Percentiles rank a stretch among this genome's conserved stretches.
These are phyloP conservation scores for Agrochola lychnidis DNA, from an alignment of 2,888 invertebrate species.

Conservation along the genomic window DNA sequence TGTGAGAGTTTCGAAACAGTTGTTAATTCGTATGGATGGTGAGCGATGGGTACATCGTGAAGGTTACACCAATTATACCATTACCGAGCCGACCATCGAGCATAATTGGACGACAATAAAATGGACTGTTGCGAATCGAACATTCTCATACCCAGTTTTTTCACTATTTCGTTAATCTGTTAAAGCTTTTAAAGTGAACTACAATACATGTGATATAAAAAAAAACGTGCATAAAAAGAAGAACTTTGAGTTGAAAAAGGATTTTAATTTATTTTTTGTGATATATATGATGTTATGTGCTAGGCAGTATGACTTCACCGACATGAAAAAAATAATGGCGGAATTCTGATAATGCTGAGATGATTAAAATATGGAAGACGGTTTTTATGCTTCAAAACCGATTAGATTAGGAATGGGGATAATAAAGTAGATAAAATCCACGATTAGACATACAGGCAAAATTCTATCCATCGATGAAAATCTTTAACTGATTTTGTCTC, in stretches of 20 bases:
- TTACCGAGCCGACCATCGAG: constrained; percentile 39
- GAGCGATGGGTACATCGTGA: constrained; percentile 44
- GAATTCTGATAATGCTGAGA: constrained; percentile 13
- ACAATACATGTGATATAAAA: constrained; percentile 29
- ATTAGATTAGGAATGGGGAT: not conserved
- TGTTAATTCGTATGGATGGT: constrained; percentile 34
- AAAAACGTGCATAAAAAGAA: constrained; percentile 29
- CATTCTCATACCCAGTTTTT: constrained; percentile 42
- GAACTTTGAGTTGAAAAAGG: constrained; percentile 14
- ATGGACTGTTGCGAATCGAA: constrained; percentile 65
- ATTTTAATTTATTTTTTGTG: constrained; percentile 46
- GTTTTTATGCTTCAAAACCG: not conserved
- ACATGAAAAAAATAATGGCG: not conserved
- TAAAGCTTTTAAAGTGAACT: constrained; percentile 30
- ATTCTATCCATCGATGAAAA: not conserved
- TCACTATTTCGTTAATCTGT: constrained; percentile 39
- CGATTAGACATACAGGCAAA: not conserved
- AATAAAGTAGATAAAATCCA: not conserved
- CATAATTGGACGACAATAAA: constrained; percentile 63
- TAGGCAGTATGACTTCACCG: constrained; percentile 17
- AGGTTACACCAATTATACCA: constrained; percentile 66
- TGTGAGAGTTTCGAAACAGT: constrained; percentile 54
- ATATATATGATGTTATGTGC: constrained; percentile 16
- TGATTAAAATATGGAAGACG: not conserved
- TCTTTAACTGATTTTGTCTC: not conserved